Evolutionary conservation across 2,888 invertebrate genomes (phyloP).

Genomic region (Epinotia demarniana): DNA sequence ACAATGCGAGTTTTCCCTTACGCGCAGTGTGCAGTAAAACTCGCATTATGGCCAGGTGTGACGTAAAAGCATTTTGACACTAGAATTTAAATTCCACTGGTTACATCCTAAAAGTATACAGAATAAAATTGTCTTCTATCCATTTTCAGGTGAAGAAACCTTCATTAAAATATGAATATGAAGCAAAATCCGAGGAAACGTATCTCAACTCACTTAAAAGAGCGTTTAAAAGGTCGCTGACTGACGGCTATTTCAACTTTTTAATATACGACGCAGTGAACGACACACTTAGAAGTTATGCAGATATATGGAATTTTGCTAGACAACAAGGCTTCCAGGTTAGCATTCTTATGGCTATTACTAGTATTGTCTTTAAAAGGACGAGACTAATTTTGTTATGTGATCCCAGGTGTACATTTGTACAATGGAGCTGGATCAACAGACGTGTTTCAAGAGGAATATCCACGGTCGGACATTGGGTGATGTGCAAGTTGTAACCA

Average conservation of each 20-base stretch:
- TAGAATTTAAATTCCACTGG: no score
- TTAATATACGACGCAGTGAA: slow-evolving; percentile 97
- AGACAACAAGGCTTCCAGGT: slow-evolving; percentile 94
- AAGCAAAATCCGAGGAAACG: slow-evolving; percentile 91
- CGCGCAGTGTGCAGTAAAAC: no score
- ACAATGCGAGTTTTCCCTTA: no score
- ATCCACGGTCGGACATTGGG: slow-evolving; percentile 91
- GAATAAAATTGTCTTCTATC: slow-evolving; percentile 45
- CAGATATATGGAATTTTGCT: slow-evolving; percentile 95
- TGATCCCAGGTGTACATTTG: slow-evolving; percentile 92
- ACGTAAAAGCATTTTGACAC: no score
- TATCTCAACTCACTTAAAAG: slow-evolving; percentile 93
- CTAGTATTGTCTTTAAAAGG: slow-evolving; percentile 1
- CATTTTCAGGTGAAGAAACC: slow-evolving; percentile 81
- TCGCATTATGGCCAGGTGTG: no score
- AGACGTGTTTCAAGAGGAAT: slow-evolving; percentile 92
- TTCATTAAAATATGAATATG: slow-evolving; percentile 95
- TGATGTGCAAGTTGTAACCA: slow-evolving; percentile 90
- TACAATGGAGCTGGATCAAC: slow-evolving; percentile 92
- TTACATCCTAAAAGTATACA: background rate
- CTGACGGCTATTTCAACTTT: slow-evolving; percentile 96
- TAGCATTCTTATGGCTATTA: slow-evolving; percentile 47
- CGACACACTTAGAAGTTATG: slow-evolving; percentile 91
- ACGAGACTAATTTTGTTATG: slow-evolving; percentile 25
- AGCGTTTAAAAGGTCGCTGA: slow-evolving; percentile 95